Evolutionary conservation across 2,797 vertebrate genomes (phyloP), one percentile per base, ranked within the genome.

Genomic region (Rhinichthys osculus): DNA sequence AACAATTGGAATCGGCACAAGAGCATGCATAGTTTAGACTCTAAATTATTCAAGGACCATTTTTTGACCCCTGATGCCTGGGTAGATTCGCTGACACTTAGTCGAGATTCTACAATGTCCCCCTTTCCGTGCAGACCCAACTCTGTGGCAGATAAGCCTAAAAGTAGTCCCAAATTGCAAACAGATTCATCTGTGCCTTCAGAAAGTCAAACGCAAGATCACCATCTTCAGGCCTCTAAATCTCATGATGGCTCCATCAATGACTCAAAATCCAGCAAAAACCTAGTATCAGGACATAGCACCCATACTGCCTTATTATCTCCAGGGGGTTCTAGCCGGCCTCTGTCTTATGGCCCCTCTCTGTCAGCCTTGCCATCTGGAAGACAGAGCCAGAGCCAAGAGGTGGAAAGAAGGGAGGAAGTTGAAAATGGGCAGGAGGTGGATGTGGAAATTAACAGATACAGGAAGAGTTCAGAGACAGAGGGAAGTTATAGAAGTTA

Each of bases 401-500:
- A 73, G 6, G 57, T n/a, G 9, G 74, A 64, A 7, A 86, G 33
- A 66, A 40, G 85, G 35, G 83, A 70, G 19, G 59, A 35, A 40
- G 81, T 79, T 5, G 72, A 78, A 38, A 69, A 78, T 16, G 30
- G 40, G 14, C 77, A 76, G 5, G 92, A 93, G 52, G 91, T 90
- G 10, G 86, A 89, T 67, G 84, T 76, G 3, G 90, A 90, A 86
- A 76, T 90, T 5, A 72, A 82, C 38, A 86, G 59, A 33, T 87
- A 72, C 44, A 71, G 71, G 82, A 85, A 86, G 13, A 35, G 44
- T 16, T 85, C 88, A 10, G 90, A 92, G 17, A 87, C 88, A 0
- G 91, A 97, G 64, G 95, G 97, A 87, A 97, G 96, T 90, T 96
- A 95, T 90, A 94, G 96, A 90, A 98, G 98, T 87, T 96, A 94